A percentile compares a stretch with the other conserved stretches of the same genome.
These are phyloP conservation scores for Micromesistius poutassou DNA, from an alignment of 2,797 vertebrate species.

Conservation along the genomic window DNA sequence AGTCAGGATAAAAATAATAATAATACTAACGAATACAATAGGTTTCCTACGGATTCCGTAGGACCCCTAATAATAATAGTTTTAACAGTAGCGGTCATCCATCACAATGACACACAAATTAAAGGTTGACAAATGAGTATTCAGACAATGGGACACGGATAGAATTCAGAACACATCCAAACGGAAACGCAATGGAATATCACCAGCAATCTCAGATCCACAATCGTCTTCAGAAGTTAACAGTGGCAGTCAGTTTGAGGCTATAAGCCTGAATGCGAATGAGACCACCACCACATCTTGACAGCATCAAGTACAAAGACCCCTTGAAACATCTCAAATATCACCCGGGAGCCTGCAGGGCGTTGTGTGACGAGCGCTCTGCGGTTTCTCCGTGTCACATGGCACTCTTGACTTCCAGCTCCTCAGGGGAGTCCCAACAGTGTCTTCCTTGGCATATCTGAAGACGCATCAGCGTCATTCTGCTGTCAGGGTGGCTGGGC, in stretches of 20 bases:
- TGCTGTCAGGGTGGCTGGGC: not conserved
- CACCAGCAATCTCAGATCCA: not conserved
- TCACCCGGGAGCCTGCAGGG: not conserved
- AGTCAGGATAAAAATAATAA: too few relatives aligned
- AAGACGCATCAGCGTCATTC: not conserved
- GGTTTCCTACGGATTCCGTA: too few relatives aligned
- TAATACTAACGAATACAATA: too few relatives aligned
- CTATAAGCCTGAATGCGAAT: not conserved
- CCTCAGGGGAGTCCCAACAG: not conserved
- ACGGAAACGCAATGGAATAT: not conserved
- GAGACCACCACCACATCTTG: not conserved
- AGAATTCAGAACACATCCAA: not conserved
- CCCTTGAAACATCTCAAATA: not conserved
- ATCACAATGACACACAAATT: not conserved
- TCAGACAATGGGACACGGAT: not conserved
- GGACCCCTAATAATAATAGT: too few relatives aligned
- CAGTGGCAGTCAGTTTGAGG: not conserved
- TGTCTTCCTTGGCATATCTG: not conserved
- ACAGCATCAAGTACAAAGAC: conserved; percentile 2
- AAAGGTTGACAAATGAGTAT: not conserved
- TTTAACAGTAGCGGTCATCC: too few relatives aligned
- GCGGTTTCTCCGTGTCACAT: not conserved
- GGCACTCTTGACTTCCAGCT: not conserved
- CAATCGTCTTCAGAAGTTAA: not conserved
- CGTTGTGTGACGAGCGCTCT: not conserved